Percentiles rank a stretch among this genome's conserved stretches.
Evolutionary conservation across 2,797 vertebrate genomes (phyloP).

Genomic region (Melanotaenia parkinsoni): DNA sequence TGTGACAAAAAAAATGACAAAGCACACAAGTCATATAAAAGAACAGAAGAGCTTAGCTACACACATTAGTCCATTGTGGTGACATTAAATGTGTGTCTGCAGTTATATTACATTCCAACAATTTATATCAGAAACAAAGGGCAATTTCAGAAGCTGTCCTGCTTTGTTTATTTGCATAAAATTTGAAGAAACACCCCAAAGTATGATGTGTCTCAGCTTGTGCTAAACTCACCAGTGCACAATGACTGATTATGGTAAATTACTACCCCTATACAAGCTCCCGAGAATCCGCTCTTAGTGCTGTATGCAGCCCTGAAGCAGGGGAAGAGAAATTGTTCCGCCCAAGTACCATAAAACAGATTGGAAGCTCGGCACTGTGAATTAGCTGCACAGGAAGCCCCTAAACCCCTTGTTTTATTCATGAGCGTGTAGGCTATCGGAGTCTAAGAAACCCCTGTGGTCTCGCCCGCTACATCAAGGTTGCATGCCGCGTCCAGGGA

Average conservation of each 20-base stretch:
- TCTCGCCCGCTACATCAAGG: constrained; percentile 83
- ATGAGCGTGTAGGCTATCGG: constrained; percentile 85
- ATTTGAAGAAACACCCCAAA: constrained; percentile 71
- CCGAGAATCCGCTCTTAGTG: constrained; percentile 75
- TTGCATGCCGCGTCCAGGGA: constrained; percentile 75
- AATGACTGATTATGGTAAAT: constrained; percentile 82
- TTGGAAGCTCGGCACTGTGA: constrained; percentile 81
- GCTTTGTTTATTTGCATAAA: constrained; percentile 77
- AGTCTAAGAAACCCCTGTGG: constrained; percentile 86
- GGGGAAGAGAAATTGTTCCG: constrained; percentile 80
- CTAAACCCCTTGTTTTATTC: constrained; percentile 89
- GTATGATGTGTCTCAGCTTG: constrained; percentile 70
- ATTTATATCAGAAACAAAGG: constrained; percentile 48
- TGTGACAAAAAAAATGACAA: neutral
- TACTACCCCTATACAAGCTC: constrained; percentile 73
- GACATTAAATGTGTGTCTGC: constrained; percentile 32
- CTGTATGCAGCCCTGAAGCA: constrained; percentile 76
- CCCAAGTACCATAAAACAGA: constrained; percentile 86
- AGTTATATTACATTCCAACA: constrained; percentile 28
- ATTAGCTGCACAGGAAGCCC: constrained; percentile 86
- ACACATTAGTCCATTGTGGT: constrained; percentile 29
- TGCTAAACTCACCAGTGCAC: constrained; percentile 73
- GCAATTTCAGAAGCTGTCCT: constrained; percentile 55
- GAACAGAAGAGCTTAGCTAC: constrained; percentile 8
- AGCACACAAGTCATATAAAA: constrained; percentile 20